Evolutionary conservation across 1,140 invertebrate genomes (phyloP).

Genomic region (Dendrolimus kikuchii): DNA sequence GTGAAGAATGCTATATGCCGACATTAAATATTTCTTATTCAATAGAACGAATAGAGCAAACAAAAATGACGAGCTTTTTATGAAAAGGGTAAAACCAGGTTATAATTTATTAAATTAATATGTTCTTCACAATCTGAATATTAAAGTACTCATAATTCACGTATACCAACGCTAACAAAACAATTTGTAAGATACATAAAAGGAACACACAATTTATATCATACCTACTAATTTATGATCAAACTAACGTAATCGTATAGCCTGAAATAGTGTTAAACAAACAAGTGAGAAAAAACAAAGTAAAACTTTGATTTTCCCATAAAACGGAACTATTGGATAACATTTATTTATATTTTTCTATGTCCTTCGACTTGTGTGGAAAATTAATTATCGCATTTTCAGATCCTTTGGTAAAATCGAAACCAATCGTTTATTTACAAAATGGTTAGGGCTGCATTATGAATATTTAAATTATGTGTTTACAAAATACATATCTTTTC

Average conservation of each 20-base stretch:
- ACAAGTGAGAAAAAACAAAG: conserved; percentile 9
- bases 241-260: conserved; percentile 7
- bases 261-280: conserved; percentile 4
- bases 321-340: conserved; percentile 46
- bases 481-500: neutral
- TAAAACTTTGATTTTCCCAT: conserved; percentile 7
- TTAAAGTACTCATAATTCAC: no score
- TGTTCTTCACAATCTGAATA: no score
- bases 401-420: conserved; percentile 23
- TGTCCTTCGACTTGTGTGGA: conserved; percentile 34
- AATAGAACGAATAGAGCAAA: no score
- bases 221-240: conserved; percentile 12
- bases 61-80: conserved; percentile 6
- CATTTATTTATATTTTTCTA: conserved; percentile 35
- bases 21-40: no score
- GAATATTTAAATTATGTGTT: conserved; percentile 1
- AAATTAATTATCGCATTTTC: conserved; percentile 46
- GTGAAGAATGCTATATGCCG: no score
- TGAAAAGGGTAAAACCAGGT: conserved; percentile 10
- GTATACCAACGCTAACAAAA: no score
- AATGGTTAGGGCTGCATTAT: conserved; percentile 9
- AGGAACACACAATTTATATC: no score
- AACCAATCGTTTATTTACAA: conserved; percentile 8
- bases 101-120: no score
- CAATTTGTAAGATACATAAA: no score